Evolutionary conservation across 2,797 vertebrate species (phyloP), one percentile per base, ranked within the genome.

Genomic region (Phoeniculus purpureus): DNA sequence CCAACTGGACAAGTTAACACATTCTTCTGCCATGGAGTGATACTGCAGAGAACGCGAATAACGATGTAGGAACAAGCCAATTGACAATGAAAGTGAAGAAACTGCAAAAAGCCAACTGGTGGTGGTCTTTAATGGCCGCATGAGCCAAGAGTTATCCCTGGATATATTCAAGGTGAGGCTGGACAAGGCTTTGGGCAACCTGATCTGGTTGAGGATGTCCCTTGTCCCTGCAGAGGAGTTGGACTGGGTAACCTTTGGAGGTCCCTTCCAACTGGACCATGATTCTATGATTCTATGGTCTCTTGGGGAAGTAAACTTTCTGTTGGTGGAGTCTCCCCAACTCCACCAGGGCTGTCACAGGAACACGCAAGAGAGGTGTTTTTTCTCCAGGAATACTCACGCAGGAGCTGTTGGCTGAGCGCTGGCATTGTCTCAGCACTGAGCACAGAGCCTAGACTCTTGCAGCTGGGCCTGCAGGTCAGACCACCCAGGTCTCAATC

Each of bases 351-450:
- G 8, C 23, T 73, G 34, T 25, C 19, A 65, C 40, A 59, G 55
- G 52, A 32, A 48, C 21, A 12, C 14, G 9, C 2, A 13, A 19
- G 21, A 47, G 25, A 54, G 10, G 10, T 9, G 11, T 0, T 16
- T 66, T 58, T 51, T 10, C 25, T 48, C 31, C 58, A 52, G 52
- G 23, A n/a, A 18, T 27, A 34, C 21, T 7, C 26, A 32, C 6
- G 3, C 12, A 20, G 40, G 9, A 48, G 21, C 43, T 43, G 43
- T 7, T 72, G 27, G 2, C 37, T 68, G 32, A 62, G 26, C 26
- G 29, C 15, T 48, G 68, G 7, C 0, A 0, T 54, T 50, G 20
- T 32, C 48, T 54, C n/a, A 40, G 34, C 13, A 40, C 27, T 14
- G 19, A 48, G 34, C 12, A 10, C 32, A 45, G 45, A 47, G 34